These are phyloP conservation scores for Manis javanica DNA, from an alignment of 2,797 vertebrate species.

Conservation along the genomic window DNA sequence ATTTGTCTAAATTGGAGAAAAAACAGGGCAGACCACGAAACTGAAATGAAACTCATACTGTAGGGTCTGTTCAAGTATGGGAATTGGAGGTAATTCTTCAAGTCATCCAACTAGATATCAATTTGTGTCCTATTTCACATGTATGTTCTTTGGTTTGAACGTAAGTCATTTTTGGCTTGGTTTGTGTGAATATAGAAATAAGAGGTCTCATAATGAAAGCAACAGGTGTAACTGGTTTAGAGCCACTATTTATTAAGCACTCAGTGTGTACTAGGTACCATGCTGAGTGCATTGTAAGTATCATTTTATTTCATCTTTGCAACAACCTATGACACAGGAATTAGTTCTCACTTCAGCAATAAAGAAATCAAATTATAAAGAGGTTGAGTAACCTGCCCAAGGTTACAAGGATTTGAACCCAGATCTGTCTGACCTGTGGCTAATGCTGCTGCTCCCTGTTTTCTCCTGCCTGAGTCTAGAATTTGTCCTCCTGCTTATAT, in stretches of 20 bases:
- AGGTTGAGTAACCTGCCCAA: neutral
- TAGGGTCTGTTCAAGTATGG: neutral
- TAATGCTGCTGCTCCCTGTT: neutral
- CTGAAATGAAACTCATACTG: neutral
- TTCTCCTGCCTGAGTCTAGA: neutral
- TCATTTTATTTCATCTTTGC: conserved; percentile 24
- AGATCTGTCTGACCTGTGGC: neutral
- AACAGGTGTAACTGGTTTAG: neutral
- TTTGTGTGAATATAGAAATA: neutral
- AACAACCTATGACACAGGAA: neutral
- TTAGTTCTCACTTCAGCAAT: neutral
- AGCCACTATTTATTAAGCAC: neutral
- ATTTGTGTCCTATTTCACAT: neutral
- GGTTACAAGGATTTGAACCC: neutral
- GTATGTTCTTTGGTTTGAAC: neutral
- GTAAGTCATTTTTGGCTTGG: neutral
- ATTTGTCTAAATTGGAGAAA: conserved; percentile 28
- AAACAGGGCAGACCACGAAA: neutral
- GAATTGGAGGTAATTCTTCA: neutral
- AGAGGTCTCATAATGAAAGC: neutral
- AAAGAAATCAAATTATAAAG: neutral
- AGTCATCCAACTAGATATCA: neutral
- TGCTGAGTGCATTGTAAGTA: neutral
- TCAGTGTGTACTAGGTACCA: neutral
- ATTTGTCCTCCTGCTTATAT: neutral